Evolutionary conservation across 1,140 invertebrate genomes (phyloP), one percentile per base, ranked within the genome.

Genomic region (Danaus melanippus): DNA sequence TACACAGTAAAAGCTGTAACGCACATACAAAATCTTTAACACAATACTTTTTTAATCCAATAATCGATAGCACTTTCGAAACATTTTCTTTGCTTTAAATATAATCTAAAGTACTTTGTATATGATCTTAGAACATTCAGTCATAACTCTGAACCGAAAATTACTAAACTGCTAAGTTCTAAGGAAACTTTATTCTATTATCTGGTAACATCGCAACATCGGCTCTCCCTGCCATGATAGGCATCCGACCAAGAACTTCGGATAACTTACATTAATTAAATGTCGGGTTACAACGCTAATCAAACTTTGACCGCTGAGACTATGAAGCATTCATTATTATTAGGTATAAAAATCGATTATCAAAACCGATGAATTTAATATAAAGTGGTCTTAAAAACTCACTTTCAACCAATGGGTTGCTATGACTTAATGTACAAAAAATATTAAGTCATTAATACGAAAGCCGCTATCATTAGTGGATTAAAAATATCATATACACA

Each of bases 271-370:
- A 81, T 83, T 83, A 86, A 86, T 84, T 83, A 79, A 77, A 83
- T 67, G 74, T 76, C 67, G 74, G 75, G 68, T 80, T 81, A 80
- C 73, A 71, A 78, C 74, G 79, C 79, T 79, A 83, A 83, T 86
- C 79, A 82, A 82, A 86, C 71, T 84, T 82, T 84, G 79, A 86
- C 78, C 81, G 70, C 75, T 82, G 80, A 84, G 76, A 78, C 76
- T 71, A 74, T 76, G 75, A 80, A 79, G 78, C 76, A 69, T 66
- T 78, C 84, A 76, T 83, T 84, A 84, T 84, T 84, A 84, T 77
- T 74, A 77, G 73, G 78, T 74, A 84, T 86, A 83, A 83, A 86
- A 84, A 78, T 82, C 77, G 74, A 86, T 84, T 86, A 80, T 75
- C 75, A 59, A 69, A 68, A 65, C 46, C 60, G 58, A 67, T 67